phyloP scores from a whole-genome alignment of 2,113 vertebrate genomes.

The Archilochus colubris region DNA sequence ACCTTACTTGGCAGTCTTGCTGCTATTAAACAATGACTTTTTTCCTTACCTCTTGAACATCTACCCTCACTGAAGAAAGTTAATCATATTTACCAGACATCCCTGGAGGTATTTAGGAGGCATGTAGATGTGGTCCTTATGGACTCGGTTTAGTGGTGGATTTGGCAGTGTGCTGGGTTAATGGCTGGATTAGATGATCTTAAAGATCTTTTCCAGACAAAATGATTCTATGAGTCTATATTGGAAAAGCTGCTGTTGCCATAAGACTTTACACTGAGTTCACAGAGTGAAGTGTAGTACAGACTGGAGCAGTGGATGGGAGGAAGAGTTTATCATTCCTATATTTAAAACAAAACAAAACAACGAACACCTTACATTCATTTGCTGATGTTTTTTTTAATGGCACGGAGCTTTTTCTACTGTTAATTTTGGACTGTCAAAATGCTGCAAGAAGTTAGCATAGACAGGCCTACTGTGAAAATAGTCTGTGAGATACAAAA shows the following conservation, averaged over 20 bases:
- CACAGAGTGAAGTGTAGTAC: neutral
- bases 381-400: neutral
- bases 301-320: neutral
- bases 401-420: neutral
- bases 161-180: too few relatives aligned
- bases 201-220: too few relatives aligned
- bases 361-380: too few relatives aligned
- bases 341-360: neutral
- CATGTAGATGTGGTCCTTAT: too few relatives aligned
- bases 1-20: neutral
- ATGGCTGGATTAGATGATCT: too few relatives aligned
- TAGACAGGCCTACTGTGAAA: neutral
- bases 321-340: neutral
- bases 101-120: too few relatives aligned
- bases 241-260: neutral
- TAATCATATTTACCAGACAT: neutral
- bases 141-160: too few relatives aligned
- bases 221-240: too few relatives aligned
- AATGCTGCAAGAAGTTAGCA: neutral
- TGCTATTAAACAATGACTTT: neutral
- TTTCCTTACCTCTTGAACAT: neutral
- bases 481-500: fast-evolving
- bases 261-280: neutral
- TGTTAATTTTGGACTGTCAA: neutral
- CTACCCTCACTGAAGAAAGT: neutral